phyloP scores from a whole-genome alignment of 1,140 invertebrate genomes.

The Ceratosolen solmsi region DNA sequence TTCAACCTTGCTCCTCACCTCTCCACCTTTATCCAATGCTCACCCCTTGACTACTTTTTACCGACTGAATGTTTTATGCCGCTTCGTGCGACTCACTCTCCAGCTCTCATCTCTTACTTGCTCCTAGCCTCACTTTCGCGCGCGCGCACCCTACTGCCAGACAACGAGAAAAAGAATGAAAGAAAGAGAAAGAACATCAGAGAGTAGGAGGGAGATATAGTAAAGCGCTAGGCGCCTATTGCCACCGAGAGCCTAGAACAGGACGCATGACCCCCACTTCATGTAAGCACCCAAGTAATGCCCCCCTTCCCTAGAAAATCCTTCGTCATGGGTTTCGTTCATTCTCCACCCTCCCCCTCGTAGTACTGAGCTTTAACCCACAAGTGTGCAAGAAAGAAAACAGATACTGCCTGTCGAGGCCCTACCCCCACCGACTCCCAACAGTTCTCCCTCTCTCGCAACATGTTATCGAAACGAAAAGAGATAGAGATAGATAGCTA shows the following conservation, averaged over 20 bases:
- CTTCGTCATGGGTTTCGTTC: background rate
- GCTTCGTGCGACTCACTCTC: conserved; percentile 54
- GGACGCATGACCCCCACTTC: conserved; percentile 38
- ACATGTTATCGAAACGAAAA: background rate
- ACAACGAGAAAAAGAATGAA: background rate
- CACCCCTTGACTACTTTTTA: conserved; percentile 75
- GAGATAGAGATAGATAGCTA: conserved; percentile 52
- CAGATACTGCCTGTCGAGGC: background rate
- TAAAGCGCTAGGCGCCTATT: conserved; percentile 20
- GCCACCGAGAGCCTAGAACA: background rate
- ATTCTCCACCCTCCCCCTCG: conserved; percentile 35
- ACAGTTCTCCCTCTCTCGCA: conserved; percentile 45
- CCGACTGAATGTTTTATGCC: conserved; percentile 74
- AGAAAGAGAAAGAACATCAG: background rate
- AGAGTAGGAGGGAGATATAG: background rate
- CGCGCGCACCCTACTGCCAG: conserved; percentile 37
- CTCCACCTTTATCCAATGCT: conserved; percentile 66
- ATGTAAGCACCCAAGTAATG: background rate
- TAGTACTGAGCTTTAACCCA: conserved; percentile 37
- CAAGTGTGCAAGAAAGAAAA: background rate
- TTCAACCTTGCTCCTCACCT: no score
- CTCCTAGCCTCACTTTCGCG: conserved; percentile 33
- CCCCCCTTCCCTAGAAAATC: conserved; percentile 21
- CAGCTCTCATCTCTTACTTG: background rate
- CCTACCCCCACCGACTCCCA: conserved; percentile 29